These are phyloP conservation scores for Brachynemurus nebulosus DNA, from an alignment of 2,888 invertebrate species.

Conservation along the genomic window DNA sequence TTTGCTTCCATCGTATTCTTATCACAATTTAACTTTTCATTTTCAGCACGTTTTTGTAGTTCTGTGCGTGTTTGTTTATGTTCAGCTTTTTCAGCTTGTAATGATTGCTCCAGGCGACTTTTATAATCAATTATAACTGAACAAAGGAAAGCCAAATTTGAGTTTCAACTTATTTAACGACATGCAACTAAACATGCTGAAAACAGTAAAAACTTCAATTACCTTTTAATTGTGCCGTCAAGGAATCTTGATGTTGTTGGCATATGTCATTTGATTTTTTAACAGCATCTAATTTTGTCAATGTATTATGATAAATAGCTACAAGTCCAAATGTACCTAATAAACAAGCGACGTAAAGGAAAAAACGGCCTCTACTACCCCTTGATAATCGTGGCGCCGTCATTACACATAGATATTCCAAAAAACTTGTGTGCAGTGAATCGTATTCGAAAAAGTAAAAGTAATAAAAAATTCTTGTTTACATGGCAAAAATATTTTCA, in stretches of 20 bases:
- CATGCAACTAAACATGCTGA: too few species aligned
- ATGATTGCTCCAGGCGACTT: conserved; percentile 38
- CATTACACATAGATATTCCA: conserved; percentile 26
- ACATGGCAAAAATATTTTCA: conserved; percentile 1
- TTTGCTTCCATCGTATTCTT: conserved; percentile 36
- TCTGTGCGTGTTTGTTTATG: conserved; percentile 36
- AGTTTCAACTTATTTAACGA: too few species aligned
- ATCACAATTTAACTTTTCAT: conserved; percentile 34
- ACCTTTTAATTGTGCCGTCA: conserved; percentile 45
- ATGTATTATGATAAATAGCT: conserved; percentile 42
- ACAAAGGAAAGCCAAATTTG: too few species aligned
- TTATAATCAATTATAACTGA: conserved; percentile 44
- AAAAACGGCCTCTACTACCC: conserved; percentile 41
- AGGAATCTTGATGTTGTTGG: conserved; percentile 42
- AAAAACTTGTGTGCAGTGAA: too few species aligned
- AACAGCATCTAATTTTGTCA: conserved; percentile 40
- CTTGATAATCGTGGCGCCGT: conserved; percentile 40
- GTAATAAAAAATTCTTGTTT: neutral
- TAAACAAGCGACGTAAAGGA: conserved; percentile 37
- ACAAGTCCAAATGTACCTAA: conserved; percentile 38
- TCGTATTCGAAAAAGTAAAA: too few species aligned
- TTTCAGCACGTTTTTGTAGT: conserved; percentile 33
- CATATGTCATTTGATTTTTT: conserved; percentile 37
- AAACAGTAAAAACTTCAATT: conserved; percentile 16
- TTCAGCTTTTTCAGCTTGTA: conserved; percentile 40